Evolutionary conservation across 1,140 invertebrate genomes (phyloP), one percentile per base, ranked within the genome.

Genomic region (Stegodyphus mimosarum): DNA sequence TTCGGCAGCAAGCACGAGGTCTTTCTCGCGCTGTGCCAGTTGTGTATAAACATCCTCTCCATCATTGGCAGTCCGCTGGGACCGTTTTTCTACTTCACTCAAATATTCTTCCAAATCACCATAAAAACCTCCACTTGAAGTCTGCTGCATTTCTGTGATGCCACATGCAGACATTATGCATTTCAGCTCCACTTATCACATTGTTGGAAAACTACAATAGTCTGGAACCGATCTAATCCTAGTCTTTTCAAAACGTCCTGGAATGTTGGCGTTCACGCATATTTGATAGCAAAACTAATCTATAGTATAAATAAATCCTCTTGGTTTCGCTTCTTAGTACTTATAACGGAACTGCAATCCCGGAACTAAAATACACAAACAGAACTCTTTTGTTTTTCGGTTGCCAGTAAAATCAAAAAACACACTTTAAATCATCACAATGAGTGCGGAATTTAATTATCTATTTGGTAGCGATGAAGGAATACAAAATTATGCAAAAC

Each of bases 1-100:
- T 90, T 99, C 97, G 0, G 97, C 97, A 0, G 97, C 97, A 75
- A 99, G 91, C 48, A 97, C 93, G 10, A 99, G 93, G 90, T 99
- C 97, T 86, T 95, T 94, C 89, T 98, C 97, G 89, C 98, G 97
- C 91, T 97, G 95, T 88, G 95, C 95, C 48, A 99, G 91, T 89
- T 97, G 94, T 18, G 93, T 93, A 92, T 94, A 94, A 0, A 97
- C 92, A 90, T 97, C 96, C 67, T 93, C 93, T 60, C 92, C 92
- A 69, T 92, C 91, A 48, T 49, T 55, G 11, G 52, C n/a, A 4
- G 71, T 66, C 17, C 64, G 13, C 50, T 79, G 60, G 64, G 60
- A 53, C 33, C 91, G 88, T 51, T 90, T 90, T 89, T 92, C 91
- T 89, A 92, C 92, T 79, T 92, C 92, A 89, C 90, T 91, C 87